phyloP scores from a whole-genome alignment of 2,888 invertebrate species.

The Acanthoscelides obtectus region DNA sequence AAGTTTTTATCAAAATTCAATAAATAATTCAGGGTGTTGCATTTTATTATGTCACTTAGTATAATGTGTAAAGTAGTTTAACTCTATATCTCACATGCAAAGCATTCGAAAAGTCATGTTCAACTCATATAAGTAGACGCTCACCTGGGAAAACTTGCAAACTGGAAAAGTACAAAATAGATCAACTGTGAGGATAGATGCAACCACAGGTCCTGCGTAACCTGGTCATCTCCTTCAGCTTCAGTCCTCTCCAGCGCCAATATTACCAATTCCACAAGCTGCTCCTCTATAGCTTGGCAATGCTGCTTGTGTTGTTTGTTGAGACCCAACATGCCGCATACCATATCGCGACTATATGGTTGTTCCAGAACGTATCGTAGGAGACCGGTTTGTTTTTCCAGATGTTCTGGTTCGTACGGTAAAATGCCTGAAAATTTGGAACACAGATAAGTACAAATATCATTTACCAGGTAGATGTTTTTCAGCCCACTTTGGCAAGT shows the following conservation, averaged over 20 bases:
- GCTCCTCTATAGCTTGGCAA: constrained; percentile 87
- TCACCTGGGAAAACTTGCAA: constrained; percentile 81
- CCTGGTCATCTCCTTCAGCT: constrained; percentile 53
- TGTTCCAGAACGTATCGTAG: constrained; percentile 89
- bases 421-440: constrained; percentile 54
- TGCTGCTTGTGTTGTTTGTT: constrained; percentile 73
- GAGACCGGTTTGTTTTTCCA: constrained; percentile 84
- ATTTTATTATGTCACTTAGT: no score
- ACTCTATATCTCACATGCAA: no score
- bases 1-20: no score
- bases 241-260: constrained; percentile 91
- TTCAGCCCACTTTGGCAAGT: no score
- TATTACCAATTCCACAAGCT: constrained; percentile 86
- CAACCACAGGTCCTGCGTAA: constrained; percentile 83
- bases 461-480: not conserved
- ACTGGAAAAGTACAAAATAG: constrained; percentile 91
- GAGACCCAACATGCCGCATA: constrained; percentile 88
- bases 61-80: no score
- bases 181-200: constrained; percentile 92
- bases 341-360: constrained; percentile 94
- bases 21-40: no score
- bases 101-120: no score
- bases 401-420: constrained; percentile 82
- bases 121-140: constrained; percentile 52
- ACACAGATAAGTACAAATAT: not conserved